Conservation (phyloP, 2,888 invertebrate genomes). For the Lasioglossum calceatum region DNA sequence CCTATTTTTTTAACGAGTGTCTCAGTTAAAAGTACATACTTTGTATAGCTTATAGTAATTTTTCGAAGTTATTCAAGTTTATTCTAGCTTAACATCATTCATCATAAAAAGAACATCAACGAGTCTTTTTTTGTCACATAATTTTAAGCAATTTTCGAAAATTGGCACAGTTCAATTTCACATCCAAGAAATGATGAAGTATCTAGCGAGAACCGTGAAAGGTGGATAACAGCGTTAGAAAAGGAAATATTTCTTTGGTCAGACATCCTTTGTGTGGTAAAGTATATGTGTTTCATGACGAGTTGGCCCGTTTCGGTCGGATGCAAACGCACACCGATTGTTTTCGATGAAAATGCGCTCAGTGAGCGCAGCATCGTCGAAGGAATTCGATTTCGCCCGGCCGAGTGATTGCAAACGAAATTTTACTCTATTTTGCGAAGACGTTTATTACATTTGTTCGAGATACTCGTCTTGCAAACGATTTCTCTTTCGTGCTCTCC, state of each 20-base stretch:
- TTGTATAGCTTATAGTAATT: too few species aligned
- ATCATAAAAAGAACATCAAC: too few species aligned
- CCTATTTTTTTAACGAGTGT: not conserved
- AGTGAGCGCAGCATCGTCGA: not conserved
- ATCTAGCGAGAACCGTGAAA: not conserved
- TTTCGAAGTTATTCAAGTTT: too few species aligned
- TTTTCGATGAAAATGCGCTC: constrained; percentile 1
- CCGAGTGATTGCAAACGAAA: constrained; percentile 43
- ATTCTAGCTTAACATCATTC: too few species aligned
- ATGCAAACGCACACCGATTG: constrained; percentile 3
- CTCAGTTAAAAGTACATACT: too few species aligned
- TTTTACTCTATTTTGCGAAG: constrained; percentile 44
- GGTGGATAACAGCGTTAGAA: not conserved
- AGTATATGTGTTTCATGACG: not conserved
- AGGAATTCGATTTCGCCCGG: constrained; percentile 24
- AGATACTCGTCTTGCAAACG: constrained; percentile 35
- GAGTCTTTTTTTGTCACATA: too few species aligned
- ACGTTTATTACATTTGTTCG: constrained; percentile 46
- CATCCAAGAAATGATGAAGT: not conserved
- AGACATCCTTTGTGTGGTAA: not conserved
- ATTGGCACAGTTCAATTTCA: not conserved
- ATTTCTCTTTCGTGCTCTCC: constrained; percentile 25
- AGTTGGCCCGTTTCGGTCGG: not conserved
- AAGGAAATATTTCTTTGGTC: not conserved
- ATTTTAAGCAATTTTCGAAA: not conserved